These are phyloP conservation scores for Apeltes quadracus DNA, from an alignment of 2,113 vertebrate genomes.

Conservation along the genomic window DNA sequence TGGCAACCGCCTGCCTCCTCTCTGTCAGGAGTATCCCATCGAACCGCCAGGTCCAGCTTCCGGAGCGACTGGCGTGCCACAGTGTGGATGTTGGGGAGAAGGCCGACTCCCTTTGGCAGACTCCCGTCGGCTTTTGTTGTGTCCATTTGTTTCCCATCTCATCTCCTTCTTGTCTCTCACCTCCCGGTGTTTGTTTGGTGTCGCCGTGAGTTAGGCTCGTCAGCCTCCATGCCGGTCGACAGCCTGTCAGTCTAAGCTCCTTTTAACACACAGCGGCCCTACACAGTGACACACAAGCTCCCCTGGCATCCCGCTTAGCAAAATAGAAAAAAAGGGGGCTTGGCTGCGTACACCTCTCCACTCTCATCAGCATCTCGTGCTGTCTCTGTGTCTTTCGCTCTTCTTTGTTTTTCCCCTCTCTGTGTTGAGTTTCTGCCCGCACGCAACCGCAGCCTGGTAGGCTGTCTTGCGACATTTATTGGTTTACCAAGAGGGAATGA, in stretches of 20 bases:
- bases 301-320: conserved; percentile 38
- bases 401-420: conserved; percentile 24
- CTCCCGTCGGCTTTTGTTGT: conserved; percentile 12
- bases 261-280: conserved; percentile 50
- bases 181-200: conserved; percentile 50
- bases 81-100: conserved; percentile 29
- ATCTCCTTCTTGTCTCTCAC: conserved; percentile 28
- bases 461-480: conserved; percentile 20
- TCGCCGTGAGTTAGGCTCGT: conserved; percentile 43
- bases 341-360: conserved; percentile 42
- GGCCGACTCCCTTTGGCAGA: neutral
- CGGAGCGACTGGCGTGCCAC: conserved; percentile 10
- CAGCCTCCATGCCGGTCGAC: conserved; percentile 34
- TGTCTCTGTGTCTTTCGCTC: conserved; percentile 24
- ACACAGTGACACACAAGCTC: conserved; percentile 48
- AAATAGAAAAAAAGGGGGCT: conserved; percentile 34
- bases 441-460: conserved; percentile 27
- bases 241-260: conserved; percentile 60
- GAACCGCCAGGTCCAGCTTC: conserved; percentile 18
- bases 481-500: conserved; percentile 9
- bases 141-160: conserved; percentile 42
- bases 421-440: conserved; percentile 23
- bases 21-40: conserved; percentile 34
- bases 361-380: conserved; percentile 46
- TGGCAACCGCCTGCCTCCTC: conserved; percentile 26